These are phyloP conservation scores for Rhodinocichla rosea DNA, from an alignment of 2,113 vertebrate species.

Conservation along the genomic window DNA sequence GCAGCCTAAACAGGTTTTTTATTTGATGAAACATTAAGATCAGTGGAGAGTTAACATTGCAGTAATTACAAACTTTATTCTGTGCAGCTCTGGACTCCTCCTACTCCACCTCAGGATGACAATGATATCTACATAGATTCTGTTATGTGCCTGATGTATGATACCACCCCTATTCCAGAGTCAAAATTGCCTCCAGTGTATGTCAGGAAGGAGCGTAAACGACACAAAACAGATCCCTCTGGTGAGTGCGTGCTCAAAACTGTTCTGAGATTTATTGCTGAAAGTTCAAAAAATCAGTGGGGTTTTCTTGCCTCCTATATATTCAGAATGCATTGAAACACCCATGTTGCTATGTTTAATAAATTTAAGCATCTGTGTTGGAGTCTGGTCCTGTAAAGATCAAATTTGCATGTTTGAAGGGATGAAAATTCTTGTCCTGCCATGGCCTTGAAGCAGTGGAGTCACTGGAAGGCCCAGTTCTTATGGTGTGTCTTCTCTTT, in stretches of 20 bases:
- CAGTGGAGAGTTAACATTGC: neutral
- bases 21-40: neutral
- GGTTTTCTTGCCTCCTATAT: neutral
- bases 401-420: neutral
- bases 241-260: conserved; percentile 62
- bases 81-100: conserved; percentile 89
- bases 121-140: conserved; percentile 93
- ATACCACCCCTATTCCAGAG: conserved; percentile 85
- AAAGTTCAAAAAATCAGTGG: neutral
- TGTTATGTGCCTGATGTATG: conserved; percentile 93
- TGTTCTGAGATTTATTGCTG: neutral
- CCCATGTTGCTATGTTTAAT: neutral
- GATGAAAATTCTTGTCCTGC: neutral
- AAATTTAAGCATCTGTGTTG: neutral
- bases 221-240: conserved; percentile 87
- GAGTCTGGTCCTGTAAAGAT: neutral
- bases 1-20: neutral
- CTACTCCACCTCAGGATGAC: conserved; percentile 92
- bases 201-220: conserved; percentile 88
- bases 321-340: neutral
- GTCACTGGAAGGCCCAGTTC: neutral
- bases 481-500: neutral
- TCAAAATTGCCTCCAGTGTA: conserved; percentile 89
- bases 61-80: neutral
- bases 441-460: neutral